Percentiles rank a stretch among this genome's conserved stretches.
Conservation (phyloP, 2,888 invertebrate genomes). For the Dicyrtomina minuta region DNA sequence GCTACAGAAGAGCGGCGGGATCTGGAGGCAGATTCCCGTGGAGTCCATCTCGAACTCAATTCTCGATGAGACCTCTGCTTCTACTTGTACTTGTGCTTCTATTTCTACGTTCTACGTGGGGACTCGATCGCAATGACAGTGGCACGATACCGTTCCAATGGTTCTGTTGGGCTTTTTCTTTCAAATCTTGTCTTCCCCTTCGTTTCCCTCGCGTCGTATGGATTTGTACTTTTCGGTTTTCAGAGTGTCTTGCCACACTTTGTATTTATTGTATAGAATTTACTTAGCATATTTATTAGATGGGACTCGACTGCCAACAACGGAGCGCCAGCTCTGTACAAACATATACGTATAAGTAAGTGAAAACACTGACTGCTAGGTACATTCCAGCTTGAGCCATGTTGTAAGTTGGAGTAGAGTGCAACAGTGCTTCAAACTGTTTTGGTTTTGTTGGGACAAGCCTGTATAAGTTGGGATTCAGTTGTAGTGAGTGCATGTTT, state of each 20-base stretch:
- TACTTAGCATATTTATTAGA: slow-evolving; percentile 31
- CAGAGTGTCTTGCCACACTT: slow-evolving; percentile 2
- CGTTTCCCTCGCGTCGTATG: slow-evolving; percentile 7
- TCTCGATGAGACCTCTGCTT: too few species aligned
- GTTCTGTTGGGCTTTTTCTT: too few species aligned
- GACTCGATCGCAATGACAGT: background rate
- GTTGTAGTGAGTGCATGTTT: too few species aligned
- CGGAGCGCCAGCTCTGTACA: too few species aligned
- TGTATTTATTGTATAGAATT: slow-evolving; percentile 26
- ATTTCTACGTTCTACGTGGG: background rate
- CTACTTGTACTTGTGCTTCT: too few species aligned
- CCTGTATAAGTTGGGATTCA: too few species aligned
- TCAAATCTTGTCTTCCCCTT: slow-evolving; percentile 21
- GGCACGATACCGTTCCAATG: too few species aligned
- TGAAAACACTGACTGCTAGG: background rate
- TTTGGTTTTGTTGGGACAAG: too few species aligned
- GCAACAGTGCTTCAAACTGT: background rate
- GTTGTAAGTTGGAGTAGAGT: slow-evolving; percentile 3
- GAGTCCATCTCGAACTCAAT: too few species aligned
- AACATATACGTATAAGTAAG: background rate
- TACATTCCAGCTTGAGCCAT: background rate
- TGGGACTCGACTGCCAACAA: too few species aligned
- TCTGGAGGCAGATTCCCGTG: background rate
- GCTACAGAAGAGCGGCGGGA: too few species aligned
- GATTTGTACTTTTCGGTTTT: slow-evolving; percentile 10